phyloP scores from a whole-genome alignment of 2,797 vertebrate species.

The Sebastes reedi region DNA sequence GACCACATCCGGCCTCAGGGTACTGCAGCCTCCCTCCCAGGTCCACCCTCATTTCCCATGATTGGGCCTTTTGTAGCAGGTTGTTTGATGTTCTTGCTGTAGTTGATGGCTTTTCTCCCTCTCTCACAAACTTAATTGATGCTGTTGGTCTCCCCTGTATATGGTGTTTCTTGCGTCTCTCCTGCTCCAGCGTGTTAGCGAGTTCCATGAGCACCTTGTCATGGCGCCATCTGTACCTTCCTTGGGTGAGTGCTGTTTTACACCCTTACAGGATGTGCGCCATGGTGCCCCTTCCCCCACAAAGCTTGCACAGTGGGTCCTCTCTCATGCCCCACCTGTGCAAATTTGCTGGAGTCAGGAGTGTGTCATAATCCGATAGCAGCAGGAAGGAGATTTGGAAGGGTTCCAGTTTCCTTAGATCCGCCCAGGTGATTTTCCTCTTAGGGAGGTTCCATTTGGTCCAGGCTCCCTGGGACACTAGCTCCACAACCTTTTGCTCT shows the following conservation, averaged over 20 bases:
- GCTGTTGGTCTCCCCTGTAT: not conserved
- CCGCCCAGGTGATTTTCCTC: not conserved
- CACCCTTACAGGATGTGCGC: too few species aligned
- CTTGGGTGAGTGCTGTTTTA: too few species aligned
- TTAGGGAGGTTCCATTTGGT: constrained; percentile 2
- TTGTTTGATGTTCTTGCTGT: not conserved
- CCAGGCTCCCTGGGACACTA: not conserved
- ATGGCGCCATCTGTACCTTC: too few species aligned
- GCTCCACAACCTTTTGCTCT: too few species aligned
- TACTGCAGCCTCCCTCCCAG: too few species aligned
- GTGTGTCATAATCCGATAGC: too few species aligned
- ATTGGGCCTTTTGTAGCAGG: not conserved
- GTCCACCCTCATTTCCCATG: not conserved
- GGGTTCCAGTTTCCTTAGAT: not conserved
- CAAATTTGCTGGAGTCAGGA: too few species aligned
- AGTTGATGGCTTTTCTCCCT: not conserved
- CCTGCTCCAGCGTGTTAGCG: not conserved
- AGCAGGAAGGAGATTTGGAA: too few species aligned
- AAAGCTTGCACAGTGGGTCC: too few species aligned
- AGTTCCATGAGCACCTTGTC: not conserved
- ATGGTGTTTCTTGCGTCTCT: not conserved
- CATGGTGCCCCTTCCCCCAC: too few species aligned
- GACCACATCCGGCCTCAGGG: too few species aligned
- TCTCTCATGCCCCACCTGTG: too few species aligned
- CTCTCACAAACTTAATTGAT: not conserved